Conservation (phyloP, 1,140 invertebrate genomes). For the Drosophila setifemur region DNA sequence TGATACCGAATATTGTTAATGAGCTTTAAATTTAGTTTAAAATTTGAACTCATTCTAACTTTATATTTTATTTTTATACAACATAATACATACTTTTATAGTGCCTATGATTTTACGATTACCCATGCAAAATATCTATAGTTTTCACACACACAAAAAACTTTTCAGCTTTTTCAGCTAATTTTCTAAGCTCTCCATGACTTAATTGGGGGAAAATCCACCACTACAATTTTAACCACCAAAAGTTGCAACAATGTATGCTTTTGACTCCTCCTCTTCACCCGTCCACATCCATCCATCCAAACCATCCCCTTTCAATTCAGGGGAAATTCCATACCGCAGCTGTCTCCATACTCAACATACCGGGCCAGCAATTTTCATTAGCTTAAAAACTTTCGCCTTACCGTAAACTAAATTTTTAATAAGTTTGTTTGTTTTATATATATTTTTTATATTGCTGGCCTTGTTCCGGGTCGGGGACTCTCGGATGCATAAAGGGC, state of each 20-base stretch:
- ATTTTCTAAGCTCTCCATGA: not conserved
- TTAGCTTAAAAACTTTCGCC: constrained; percentile 73
- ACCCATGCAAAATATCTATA: too few relatives aligned
- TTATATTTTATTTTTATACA: too few relatives aligned
- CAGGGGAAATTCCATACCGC: constrained; percentile 1
- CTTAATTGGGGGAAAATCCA: constrained; percentile 10
- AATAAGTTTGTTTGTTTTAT: constrained; percentile 66
- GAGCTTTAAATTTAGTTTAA: too few relatives aligned
- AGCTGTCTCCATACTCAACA: constrained; percentile 26
- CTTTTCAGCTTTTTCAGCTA: not conserved
- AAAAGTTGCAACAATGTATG: constrained; percentile 3
- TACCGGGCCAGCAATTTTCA: constrained; percentile 52
- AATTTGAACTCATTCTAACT: too few relatives aligned
- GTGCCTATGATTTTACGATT: too few relatives aligned
- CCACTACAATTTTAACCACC: constrained; percentile 1
- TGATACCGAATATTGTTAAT: too few relatives aligned
- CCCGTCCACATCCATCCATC: too few relatives aligned
- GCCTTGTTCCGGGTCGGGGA: not conserved
- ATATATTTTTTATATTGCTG: constrained; percentile 17
- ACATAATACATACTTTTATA: too few relatives aligned
- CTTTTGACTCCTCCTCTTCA: not conserved
- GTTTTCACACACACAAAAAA: too few relatives aligned
- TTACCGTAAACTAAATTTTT: constrained; percentile 63
- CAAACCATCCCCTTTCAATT: not conserved
- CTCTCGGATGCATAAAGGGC: constrained; percentile 28